phyloP scores from a whole-genome alignment of 1,140 invertebrate genomes.

The Apis laboriosa region DNA sequence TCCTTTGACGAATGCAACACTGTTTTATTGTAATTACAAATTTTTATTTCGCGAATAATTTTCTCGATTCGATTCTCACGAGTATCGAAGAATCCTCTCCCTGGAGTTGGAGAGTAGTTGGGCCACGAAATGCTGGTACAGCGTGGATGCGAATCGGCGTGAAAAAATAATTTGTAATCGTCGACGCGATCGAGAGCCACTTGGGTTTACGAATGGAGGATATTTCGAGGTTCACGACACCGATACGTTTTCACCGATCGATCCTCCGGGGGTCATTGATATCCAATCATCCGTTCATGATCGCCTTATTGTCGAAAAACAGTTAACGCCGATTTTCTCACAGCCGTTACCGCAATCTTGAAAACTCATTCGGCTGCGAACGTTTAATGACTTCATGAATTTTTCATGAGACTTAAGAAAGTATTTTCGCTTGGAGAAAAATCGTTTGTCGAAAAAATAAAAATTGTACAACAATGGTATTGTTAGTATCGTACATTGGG shows the following conservation, averaged over 20 bases:
- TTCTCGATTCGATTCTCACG: no score
- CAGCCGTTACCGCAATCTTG: conserved; percentile 67
- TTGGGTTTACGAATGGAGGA: conserved; percentile 46
- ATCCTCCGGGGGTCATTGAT: conserved; percentile 77
- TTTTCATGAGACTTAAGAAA: conserved; percentile 61
- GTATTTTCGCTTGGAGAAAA: not conserved
- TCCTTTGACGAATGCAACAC: no score
- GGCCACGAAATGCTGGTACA: no score
- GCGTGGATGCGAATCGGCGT: conserved; percentile 24
- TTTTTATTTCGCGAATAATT: no score
- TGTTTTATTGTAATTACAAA: no score
- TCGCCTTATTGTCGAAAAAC: conserved; percentile 72
- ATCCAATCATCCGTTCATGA: conserved; percentile 77
- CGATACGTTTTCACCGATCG: conserved; percentile 67
- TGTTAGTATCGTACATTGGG: not conserved
- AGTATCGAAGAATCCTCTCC: no score
- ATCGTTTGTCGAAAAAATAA: no score
- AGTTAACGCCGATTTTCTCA: conserved; percentile 72
- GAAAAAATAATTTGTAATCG: conserved; percentile 59
- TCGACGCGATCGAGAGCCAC: conserved; percentile 67
- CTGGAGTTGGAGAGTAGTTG: no score
- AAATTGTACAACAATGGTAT: not conserved
- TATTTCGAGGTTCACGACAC: conserved; percentile 63
- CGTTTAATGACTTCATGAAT: conserved; percentile 73
- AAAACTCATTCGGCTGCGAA: conserved; percentile 72